Base-by-base conservation (phyloP, 64 coral and sea anemone species). In the Actinia tenebrosa region DNA sequence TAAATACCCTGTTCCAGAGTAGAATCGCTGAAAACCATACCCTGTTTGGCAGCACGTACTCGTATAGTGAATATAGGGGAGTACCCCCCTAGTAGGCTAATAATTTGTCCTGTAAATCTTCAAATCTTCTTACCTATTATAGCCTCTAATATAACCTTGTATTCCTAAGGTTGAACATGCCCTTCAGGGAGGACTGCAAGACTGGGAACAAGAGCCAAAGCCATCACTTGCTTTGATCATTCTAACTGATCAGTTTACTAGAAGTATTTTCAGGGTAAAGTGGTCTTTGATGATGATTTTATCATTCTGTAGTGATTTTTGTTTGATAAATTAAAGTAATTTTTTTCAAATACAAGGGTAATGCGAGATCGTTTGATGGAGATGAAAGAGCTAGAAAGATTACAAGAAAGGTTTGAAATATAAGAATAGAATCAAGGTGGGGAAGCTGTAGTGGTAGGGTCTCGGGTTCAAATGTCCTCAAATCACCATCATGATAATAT, bases 181-280 rank as follows among this genome's bases (percentile, higher is more conserved):
- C 1, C 75, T 80, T 53, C 78, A 94, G 26, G 95, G 89, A 42
- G 92, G 92, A 61, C 52, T 98, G 7, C 91, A 92, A 18, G 62
- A 94, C 79, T 98, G 95, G 95, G 92, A 98, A 53, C 71, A 91
- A 27, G 95, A 98, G 26, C 84, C 95, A 0, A 91, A 94, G 59
- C 60, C 95, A 10, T 94, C 92, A 10, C 50, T 98, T 22, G 92
- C 95, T 0, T 79, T 98, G 3, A 94, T 98, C 43, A 26, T 98
- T 11, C 72, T 94, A 4, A 88, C 88, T 19, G 95, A 98, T 84
- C 95, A 98, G 61, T 98, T 98, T 62, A 90, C 87, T 80, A 92
- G 95, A 19, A 92, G 80, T 44, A 25, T 98, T 44, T 87, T 92
- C 89, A 98, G 93, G 87, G 92, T 91, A 59, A 77, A 50, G 47